phyloP scores from a whole-genome alignment of 2,113 vertebrate species.

The Chaetodon trifascialis region DNA sequence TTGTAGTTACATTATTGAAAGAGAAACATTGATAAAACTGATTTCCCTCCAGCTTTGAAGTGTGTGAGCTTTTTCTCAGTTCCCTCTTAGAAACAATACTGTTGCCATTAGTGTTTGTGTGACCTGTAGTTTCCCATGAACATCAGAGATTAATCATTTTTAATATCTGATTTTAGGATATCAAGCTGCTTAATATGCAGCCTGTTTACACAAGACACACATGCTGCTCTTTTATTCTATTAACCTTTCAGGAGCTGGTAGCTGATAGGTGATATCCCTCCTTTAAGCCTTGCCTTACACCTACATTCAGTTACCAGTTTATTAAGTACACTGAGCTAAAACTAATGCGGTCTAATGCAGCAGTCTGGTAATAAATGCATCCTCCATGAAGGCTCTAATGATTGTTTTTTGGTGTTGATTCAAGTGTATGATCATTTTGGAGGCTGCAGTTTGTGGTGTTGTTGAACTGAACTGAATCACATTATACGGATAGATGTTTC shows the following conservation, averaged over 20 bases:
- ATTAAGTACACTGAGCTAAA: neutral
- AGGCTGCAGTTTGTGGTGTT: neutral
- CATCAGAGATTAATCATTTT: neutral
- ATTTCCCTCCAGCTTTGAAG: neutral
- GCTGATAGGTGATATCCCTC: neutral
- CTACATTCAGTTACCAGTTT: neutral
- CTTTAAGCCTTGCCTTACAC: neutral
- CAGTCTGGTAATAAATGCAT: neutral
- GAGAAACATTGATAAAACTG: neutral
- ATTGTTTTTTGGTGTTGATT: neutral
- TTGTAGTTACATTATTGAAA: neutral
- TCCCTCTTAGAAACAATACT: neutral
- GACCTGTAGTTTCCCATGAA: constrained; percentile 32
- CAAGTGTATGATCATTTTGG: neutral
- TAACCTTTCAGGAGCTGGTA: neutral
- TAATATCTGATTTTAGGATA: constrained; percentile 32
- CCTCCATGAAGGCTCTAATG: neutral
- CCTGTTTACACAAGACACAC: constrained; percentile 37
- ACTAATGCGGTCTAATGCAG: neutral
- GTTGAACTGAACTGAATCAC: neutral
- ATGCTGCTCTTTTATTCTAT: constrained; percentile 21
- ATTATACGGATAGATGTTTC: no score
- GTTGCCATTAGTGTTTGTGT: neutral
- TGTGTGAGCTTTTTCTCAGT: neutral
- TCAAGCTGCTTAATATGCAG: constrained; percentile 24